These are phyloP conservation scores for Lithophane socia DNA, from an alignment of 2,888 invertebrate species.

Conservation along the genomic window DNA sequence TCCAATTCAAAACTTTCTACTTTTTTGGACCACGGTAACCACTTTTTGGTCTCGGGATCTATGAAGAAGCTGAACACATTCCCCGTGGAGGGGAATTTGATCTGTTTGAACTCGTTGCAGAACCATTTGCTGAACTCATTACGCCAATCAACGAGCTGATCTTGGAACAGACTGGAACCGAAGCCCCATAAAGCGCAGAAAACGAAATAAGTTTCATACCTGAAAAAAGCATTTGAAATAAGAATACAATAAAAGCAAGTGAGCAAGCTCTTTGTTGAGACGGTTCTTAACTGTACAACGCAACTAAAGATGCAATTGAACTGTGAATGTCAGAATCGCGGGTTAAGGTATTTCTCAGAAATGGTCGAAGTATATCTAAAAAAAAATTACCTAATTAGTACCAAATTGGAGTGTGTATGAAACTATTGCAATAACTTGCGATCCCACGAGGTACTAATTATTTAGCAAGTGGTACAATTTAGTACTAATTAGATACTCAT, in stretches of 20 bases:
- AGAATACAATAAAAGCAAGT: background rate
- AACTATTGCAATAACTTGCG: too few relatives aligned
- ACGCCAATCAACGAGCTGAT: conserved; percentile 97
- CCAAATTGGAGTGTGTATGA: too few relatives aligned
- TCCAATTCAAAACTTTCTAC: conserved; percentile 95
- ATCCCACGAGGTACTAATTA: too few relatives aligned
- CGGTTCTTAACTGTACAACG: background rate
- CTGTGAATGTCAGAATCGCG: too few relatives aligned
- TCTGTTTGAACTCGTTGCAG: conserved; percentile 96
- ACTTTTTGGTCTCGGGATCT: conserved; percentile 95
- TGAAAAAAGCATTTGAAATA: conserved; percentile 62
- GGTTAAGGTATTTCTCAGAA: too few relatives aligned
- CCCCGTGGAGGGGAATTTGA: conserved; percentile 96
- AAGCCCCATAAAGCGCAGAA: conserved; percentile 98
- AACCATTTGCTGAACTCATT: conserved; percentile 99
- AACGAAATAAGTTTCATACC: conserved; percentile 97
- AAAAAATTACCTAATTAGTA: too few relatives aligned
- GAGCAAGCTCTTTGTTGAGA: background rate
- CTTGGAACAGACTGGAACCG: conserved; percentile 97
- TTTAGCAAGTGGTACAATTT: too few relatives aligned
- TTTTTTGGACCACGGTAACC: conserved; percentile 96
- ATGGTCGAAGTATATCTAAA: too few relatives aligned
- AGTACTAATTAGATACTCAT: too few relatives aligned
- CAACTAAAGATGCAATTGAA: background rate
- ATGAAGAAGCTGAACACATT: conserved; percentile 97